Evolutionary conservation across 1,140 invertebrate genomes (phyloP), one percentile per base, ranked within the genome.

Genomic region (Sesamia nonagrioides): DNA sequence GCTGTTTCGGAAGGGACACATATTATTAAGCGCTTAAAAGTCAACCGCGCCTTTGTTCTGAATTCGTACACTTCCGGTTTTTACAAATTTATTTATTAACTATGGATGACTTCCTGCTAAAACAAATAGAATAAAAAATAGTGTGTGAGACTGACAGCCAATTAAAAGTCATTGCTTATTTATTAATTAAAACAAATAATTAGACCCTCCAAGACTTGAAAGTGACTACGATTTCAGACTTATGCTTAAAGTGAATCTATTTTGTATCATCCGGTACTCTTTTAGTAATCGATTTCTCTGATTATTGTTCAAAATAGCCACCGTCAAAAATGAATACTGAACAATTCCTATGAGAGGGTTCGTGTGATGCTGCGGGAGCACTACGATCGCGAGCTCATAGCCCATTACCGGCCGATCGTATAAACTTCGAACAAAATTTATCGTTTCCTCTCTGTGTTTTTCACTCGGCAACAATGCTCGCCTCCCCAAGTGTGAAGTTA

Each of bases 371-470:
- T 84, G 86, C 83, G 84, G 82, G 77, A 73, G 73, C 83, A 82
- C 84, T 81, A 35, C 79, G 78, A 78, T 81, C 79, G 78, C 72
- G 83, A 81, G 81, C 80, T 84, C 84, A 78, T 18, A 80, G 81
- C 82, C 86, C 88, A 91, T 92, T 89, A 90, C 85, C 85, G 86
- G 73, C 78, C 90, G 90, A 90, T 89, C 89, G 89, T 92, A 91
- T 94, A 94, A 92, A 92, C 91, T 91, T 87, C 87, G 87, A 90
- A 91, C 87, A 92, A 91, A 89, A 94, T 94, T 94, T 94, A 94
- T 93, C 82, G 89, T 79, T 94, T 94, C 92, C 92, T 93, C 89
- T 91, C 89, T 80, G 82, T 92, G 90, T 90, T 92, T 92, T 90
- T 92, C 89, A 88, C 85, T 89, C 88, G 85, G 80, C 87, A 89